Evolutionary conservation across 2,113 vertebrate species (phyloP).

Genomic region (Saguinus midas): DNA sequence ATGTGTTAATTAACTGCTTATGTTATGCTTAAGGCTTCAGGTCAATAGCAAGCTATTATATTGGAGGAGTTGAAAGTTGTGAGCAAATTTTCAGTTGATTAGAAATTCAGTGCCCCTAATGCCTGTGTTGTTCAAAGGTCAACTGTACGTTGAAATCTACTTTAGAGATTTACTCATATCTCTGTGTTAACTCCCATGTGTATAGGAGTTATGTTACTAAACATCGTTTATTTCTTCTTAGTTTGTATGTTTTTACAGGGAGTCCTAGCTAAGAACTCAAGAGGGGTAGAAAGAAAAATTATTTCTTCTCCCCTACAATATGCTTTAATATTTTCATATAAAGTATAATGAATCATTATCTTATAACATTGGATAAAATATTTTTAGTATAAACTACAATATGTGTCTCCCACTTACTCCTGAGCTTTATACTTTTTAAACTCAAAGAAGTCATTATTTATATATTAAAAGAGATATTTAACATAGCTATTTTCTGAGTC

Average conservation of each 20-base stretch:
- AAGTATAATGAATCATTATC: background rate
- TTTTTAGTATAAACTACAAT: constrained; percentile 4
- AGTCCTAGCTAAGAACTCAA: background rate
- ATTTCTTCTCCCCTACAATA: background rate
- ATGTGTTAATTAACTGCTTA: background rate
- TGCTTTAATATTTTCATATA: background rate
- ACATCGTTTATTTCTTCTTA: background rate
- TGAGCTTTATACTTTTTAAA: constrained; percentile 6
- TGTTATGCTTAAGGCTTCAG: background rate
- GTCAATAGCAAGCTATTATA: background rate
- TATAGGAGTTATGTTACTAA: background rate
- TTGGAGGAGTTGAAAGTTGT: background rate
- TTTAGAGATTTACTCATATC: background rate
- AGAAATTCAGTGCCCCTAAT: background rate
- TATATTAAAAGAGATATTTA: constrained; percentile 19
- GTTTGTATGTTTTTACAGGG: background rate
- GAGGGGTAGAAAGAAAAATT: background rate
- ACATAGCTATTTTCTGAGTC: background rate
- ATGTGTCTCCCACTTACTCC: background rate
- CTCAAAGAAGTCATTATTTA: background rate
- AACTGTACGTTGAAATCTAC: background rate
- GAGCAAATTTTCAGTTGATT: background rate
- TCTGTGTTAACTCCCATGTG: background rate
- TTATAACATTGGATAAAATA: background rate
- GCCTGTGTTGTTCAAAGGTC: background rate